phyloP scores from a whole-genome alignment of 1,140 invertebrate species.

The Olivierus martensii region DNA sequence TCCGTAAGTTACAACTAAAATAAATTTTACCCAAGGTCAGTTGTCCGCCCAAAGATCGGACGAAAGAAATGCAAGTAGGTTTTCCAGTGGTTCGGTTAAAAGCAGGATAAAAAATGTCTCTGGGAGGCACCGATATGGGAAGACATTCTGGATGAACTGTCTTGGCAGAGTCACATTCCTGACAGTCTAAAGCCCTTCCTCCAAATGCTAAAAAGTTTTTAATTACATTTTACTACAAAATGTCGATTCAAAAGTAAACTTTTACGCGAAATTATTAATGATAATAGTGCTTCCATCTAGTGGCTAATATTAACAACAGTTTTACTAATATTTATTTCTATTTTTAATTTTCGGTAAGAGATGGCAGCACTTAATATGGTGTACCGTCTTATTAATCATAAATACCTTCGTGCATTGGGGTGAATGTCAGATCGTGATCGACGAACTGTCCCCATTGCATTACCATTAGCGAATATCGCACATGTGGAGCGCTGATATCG shows the following conservation, averaged over 20 bases:
- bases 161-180: slow-evolving; percentile 48
- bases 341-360: neutral
- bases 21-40: slow-evolving; percentile 41
- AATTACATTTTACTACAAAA: no score
- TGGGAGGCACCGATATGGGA: slow-evolving; percentile 39
- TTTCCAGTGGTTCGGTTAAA: slow-evolving; percentile 63
- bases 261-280: no score
- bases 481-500: slow-evolving; percentile 72
- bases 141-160: slow-evolving; percentile 61
- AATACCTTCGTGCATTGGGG: slow-evolving; percentile 33
- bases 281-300: no score
- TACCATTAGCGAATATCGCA: slow-evolving; percentile 72
- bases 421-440: slow-evolving; percentile 45
- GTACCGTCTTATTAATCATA: no score
- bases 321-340: neutral
- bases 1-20: neutral
- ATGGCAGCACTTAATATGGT: neutral
- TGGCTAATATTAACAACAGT: neutral
- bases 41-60: slow-evolving; percentile 79
- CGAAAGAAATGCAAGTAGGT: slow-evolving; percentile 79
- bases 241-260: no score
- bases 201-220: slow-evolving; percentile 7
- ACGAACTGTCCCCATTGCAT: slow-evolving; percentile 42
- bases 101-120: slow-evolving; percentile 40
- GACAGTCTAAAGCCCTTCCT: slow-evolving; percentile 46